These are phyloP conservation scores for Pharmacophagus antenor DNA, from an alignment of 2,888 invertebrate species.

Conservation along the genomic window DNA sequence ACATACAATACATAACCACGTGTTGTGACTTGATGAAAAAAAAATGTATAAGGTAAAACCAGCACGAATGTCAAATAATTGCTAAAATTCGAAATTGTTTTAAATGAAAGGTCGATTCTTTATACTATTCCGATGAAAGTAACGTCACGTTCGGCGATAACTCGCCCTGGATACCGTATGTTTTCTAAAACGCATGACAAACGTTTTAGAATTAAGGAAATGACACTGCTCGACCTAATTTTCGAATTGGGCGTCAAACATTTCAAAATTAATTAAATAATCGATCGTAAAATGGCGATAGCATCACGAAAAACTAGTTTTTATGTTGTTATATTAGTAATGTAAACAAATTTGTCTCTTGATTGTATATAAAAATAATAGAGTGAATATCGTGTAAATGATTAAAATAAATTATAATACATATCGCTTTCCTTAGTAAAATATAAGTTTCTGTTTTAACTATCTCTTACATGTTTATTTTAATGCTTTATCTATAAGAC, in stretches of 20 bases:
- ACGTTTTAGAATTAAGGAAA: background rate
- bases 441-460: background rate
- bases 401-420: slow-evolving; percentile 3
- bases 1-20: no score
- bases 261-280: background rate
- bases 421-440: background rate
- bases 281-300: background rate
- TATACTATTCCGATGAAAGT: background rate
- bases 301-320: background rate
- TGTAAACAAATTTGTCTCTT: background rate
- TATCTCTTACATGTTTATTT: background rate
- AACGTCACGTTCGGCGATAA: no score
- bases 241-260: background rate
- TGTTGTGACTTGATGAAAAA: no score
- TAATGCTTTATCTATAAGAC: background rate
- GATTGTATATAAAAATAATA: background rate
- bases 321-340: background rate
- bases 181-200: background rate
- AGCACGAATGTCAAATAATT: no score
- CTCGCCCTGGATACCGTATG: background rate
- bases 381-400: background rate
- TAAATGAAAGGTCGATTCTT: background rate
- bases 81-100: no score
- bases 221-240: background rate
- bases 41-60: no score